Evolutionary conservation across 2,797 vertebrate species (phyloP).

Genomic region (Crotalus adamanteus): DNA sequence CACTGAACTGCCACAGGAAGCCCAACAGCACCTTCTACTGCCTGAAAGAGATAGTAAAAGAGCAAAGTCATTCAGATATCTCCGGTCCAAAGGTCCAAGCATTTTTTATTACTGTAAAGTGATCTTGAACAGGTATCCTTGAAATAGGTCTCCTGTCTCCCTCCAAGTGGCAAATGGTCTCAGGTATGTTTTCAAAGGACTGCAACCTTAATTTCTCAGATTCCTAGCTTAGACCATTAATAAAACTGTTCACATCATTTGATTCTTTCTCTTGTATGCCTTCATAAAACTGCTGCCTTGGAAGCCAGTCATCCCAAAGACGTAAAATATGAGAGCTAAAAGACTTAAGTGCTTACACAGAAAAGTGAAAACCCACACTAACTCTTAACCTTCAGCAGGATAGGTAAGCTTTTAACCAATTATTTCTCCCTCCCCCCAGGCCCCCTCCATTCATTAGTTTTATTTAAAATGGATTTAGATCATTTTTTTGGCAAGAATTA

Average conservation of each 20-base stretch:
- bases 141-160: background rate
- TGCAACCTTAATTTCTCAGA: background rate
- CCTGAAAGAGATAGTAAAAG: slow-evolving; percentile 62
- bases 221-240: background rate
- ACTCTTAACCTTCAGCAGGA: background rate
- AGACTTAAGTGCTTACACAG: background rate
- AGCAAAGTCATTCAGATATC: no score
- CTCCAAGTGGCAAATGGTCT: background rate
- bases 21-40: slow-evolving; percentile 63
- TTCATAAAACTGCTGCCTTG: background rate
- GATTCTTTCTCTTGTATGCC: background rate
- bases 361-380: background rate
- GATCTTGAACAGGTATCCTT: background rate
- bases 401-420: background rate
- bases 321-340: background rate
- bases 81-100: background rate
- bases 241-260: background rate
- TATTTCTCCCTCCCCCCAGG: no score
- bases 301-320: background rate
- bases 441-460: background rate
- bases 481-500: background rate
- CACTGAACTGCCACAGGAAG: slow-evolving; percentile 77
- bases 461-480: background rate
- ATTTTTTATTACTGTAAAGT: background rate
- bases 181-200: background rate